phyloP scores from a whole-genome alignment of 2,113 vertebrate species.

The Plectropomus leopardus region DNA sequence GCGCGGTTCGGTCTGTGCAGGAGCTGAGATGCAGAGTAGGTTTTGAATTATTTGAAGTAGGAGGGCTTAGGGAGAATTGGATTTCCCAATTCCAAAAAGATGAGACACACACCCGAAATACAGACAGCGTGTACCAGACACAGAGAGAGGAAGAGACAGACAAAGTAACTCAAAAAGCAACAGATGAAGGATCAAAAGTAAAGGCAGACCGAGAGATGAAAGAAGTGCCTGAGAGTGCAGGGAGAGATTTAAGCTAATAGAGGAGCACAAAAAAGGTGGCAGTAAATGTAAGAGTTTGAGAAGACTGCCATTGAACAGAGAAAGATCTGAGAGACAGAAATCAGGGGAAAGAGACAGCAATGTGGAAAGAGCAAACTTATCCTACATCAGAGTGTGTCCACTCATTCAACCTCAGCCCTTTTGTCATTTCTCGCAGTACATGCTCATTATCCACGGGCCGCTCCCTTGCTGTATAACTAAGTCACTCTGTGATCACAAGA shows the following conservation, averaged over 20 bases:
- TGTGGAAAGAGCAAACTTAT: conserved; percentile 21
- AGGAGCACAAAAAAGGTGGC: conserved; percentile 10
- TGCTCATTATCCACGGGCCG: conserved; percentile 68
- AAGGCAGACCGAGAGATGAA: conserved; percentile 10
- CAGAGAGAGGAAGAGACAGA: not conserved
- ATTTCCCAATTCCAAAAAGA: conserved; percentile 37
- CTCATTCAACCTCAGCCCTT: conserved; percentile 28
- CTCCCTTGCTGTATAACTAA: conserved; percentile 62
- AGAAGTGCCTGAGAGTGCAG: conserved; percentile 2
- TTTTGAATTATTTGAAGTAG: conserved; percentile 39
- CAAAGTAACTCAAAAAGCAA: conserved; percentile 23
- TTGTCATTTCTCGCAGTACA: conserved; percentile 48
- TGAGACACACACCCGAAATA: conserved; percentile 7
- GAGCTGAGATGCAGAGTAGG: conserved; percentile 20
- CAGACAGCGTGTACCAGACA: conserved; percentile 26
- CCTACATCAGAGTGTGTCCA: conserved; percentile 38
- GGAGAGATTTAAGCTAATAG: conserved; percentile 5
- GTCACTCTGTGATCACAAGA: conserved; percentile 68
- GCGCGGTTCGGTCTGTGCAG: conserved; percentile 9
- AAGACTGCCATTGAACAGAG: not conserved
- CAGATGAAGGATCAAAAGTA: conserved; percentile 29
- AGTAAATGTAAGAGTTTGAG: not conserved
- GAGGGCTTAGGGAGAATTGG: conserved; percentile 10
- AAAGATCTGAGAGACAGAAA: conserved; percentile 14
- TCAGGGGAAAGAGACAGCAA: conserved; percentile 24